Evolutionary conservation across 2,888 invertebrate genomes (phyloP).

Genomic region (Amiota minor): DNA sequence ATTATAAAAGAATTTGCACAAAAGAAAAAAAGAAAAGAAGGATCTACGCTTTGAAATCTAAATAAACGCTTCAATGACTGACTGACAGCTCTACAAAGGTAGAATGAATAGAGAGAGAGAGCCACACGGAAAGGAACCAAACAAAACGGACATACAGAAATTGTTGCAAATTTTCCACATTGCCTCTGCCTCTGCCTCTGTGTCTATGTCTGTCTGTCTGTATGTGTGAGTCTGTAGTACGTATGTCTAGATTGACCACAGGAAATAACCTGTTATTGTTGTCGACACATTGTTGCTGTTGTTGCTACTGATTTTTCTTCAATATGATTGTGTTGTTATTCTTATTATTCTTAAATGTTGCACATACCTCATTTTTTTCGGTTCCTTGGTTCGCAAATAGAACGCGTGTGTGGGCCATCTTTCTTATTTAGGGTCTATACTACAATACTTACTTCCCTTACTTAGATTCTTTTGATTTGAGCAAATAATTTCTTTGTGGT

Average conservation of each 20-base stretch:
- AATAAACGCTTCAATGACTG: constrained; percentile 45
- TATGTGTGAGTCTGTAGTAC: constrained; percentile 52
- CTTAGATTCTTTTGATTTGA: too few species aligned
- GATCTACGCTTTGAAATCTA: constrained; percentile 51
- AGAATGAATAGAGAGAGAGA: background rate
- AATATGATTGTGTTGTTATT: background rate
- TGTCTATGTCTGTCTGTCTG: background rate
- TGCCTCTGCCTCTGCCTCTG: too few species aligned
- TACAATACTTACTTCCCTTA: too few species aligned
- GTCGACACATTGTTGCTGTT: background rate
- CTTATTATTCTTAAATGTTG: background rate
- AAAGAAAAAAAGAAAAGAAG: constrained; percentile 44
- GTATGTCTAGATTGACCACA: constrained; percentile 21
- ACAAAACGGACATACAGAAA: constrained; percentile 41
- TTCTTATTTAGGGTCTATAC: too few species aligned
- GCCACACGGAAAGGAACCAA: constrained; percentile 1
- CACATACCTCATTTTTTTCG: background rate
- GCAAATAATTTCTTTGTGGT: too few species aligned
- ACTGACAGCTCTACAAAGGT: constrained; percentile 40
- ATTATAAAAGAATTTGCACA: constrained; percentile 47
- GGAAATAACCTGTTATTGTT: constrained; percentile 26
- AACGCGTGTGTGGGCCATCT: constrained; percentile 19
- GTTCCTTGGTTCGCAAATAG: background rate
- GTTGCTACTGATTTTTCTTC: too few species aligned
- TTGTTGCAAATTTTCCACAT: constrained; percentile 56